Conservation (phyloP, 2,888 invertebrate genomes). For the Orthosia gracilis region DNA sequence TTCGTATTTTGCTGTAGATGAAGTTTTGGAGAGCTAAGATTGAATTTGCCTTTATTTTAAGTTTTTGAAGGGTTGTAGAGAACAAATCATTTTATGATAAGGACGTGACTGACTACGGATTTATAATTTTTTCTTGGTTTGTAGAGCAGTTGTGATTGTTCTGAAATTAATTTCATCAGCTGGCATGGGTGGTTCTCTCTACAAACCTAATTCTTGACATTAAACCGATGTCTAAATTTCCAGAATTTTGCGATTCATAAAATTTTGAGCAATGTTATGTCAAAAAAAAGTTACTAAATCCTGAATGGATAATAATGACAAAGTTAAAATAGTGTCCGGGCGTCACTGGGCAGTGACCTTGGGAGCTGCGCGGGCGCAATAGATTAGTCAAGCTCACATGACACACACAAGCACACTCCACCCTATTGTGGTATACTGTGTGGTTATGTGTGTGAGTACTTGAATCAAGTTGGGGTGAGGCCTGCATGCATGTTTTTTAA, state of each 20-base stretch:
- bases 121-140: neutral
- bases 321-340: slow-evolving; percentile 83
- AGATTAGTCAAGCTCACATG: slow-evolving; percentile 79
- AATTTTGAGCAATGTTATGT: slow-evolving; percentile 4
- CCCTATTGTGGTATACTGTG: slow-evolving; percentile 59
- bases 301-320: slow-evolving; percentile 75
- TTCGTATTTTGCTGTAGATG: slow-evolving; percentile 32
- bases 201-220: neutral
- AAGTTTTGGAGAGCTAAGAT: slow-evolving; percentile 8
- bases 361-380: slow-evolving; percentile 82
- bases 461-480: slow-evolving; percentile 66
- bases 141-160: neutral
- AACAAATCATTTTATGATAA: neutral
- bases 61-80: neutral
- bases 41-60: neutral
- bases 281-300: slow-evolving; percentile 49
- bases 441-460: slow-evolving; percentile 61
- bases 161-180: neutral
- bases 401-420: slow-evolving; percentile 64
- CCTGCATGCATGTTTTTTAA: slow-evolving; percentile 62
- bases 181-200: neutral
- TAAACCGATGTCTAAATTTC: neutral
- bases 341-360: slow-evolving; percentile 88
- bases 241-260: neutral
- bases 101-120: neutral